Evolutionary conservation across 53 echinoderm and acorn worm species (phyloP).

Genomic region (Mesocentrotus franciscanus): DNA sequence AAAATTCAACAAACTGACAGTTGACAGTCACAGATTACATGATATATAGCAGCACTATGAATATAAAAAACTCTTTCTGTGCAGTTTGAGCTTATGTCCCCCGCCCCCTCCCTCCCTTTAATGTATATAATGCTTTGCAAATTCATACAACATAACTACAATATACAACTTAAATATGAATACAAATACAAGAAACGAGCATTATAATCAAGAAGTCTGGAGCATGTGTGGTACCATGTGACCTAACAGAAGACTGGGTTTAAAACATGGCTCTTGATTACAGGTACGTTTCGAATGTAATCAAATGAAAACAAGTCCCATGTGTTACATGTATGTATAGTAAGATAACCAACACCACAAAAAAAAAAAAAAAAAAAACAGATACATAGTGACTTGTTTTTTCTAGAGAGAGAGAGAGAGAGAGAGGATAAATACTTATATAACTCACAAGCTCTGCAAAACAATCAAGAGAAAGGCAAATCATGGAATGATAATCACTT

Average conservation of each 20-base stretch:
- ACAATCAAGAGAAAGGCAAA: background rate
- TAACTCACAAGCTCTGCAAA: background rate
- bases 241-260: background rate
- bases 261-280: background rate
- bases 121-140: too few relatives aligned
- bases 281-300: background rate
- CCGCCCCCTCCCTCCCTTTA: too few relatives aligned
- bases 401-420: too few relatives aligned
- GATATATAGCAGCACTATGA: background rate
- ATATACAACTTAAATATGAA: conserved; percentile 5
- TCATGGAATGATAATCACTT: background rate
- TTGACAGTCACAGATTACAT: background rate
- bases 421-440: background rate
- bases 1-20: background rate
- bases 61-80: background rate
- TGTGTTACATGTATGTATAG: background rate
- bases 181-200: background rate
- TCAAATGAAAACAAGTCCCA: background rate
- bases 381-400: background rate
- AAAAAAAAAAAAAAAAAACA: background rate
- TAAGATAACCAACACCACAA: background rate
- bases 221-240: background rate
- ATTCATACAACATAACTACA: background rate
- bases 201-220: background rate
- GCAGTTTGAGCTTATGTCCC: background rate